Base-by-base conservation (phyloP, 2,797 vertebrate species). In the Myoxocephalus aenaeus region DNA sequence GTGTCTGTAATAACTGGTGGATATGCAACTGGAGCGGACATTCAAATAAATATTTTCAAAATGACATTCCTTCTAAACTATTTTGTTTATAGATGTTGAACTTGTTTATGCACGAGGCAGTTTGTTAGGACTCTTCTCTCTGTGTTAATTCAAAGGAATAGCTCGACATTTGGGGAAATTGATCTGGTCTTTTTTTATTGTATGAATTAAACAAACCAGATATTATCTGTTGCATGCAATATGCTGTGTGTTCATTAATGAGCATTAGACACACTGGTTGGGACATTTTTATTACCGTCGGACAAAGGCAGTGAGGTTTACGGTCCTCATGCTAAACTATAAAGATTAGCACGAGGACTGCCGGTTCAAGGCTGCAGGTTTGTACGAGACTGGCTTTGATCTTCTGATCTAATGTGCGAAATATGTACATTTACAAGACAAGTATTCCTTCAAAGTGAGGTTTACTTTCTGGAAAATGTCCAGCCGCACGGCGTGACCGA, bases 301-400 rank as follows among this genome's bases (percentile, higher is more conserved):
- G 36, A 25, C n/a, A 22, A 40, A 62, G 5, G 40, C 40, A 44
- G 46, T 29, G 29, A 20, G 38, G 17, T 50, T 42, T 34, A 2
- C 50, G 34, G 38, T 27, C 36, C n/a, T 65, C 11, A 70, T 48
- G 66, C 57, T 64, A 48, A 77, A 70, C 70, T 77, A 20, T 51
- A 2, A 29, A 68, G 46, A 1, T 27, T 27, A 27, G 25, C 25
- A 27, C 2, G 25, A 27, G 25, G 25, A 27, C 25, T 27, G 25
- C 25, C 25, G 25, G 25, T 27, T 27, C 57, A 44, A 42, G n/a
- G 15, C 63, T 42, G 12, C n/a, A n/a, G 17, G 36, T 17, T 44
- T 7, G 11, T 3, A 17, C 3, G 25, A 10, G 27, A 25, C 15
- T 22, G 10, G 14, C 17, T 4, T 53, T 4, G 10, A 40, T 18